Conservation (phyloP, 2,888 invertebrate genomes). For the Galeopsomyia nigrocyanea region DNA sequence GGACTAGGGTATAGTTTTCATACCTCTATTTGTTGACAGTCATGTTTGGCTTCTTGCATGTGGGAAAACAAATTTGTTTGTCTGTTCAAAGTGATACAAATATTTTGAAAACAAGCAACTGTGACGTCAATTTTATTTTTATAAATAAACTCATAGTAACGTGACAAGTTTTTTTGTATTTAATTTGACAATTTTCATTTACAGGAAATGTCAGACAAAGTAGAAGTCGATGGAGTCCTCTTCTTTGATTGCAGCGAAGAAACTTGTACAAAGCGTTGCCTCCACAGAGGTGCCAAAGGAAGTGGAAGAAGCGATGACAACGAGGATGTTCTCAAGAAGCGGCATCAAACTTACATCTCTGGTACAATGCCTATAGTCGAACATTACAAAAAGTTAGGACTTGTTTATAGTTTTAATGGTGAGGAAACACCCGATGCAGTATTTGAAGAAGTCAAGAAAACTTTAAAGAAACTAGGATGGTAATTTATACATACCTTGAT, state of each 20-base stretch:
- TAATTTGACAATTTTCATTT: slow-evolving; percentile 37
- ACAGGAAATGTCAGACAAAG: slow-evolving; percentile 84
- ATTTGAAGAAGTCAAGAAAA: slow-evolving; percentile 72
- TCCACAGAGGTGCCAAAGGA: slow-evolving; percentile 87
- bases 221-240: slow-evolving; percentile 87
- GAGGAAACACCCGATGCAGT: slow-evolving; percentile 78
- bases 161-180: background rate
- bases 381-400: slow-evolving; percentile 78
- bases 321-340: slow-evolving; percentile 85
- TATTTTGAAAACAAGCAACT: no score
- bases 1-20: slow-evolving; percentile 74
- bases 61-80: no score
- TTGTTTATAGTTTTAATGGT: slow-evolving; percentile 85
- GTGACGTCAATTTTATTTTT: background rate
- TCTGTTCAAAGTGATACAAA: no score
- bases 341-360: slow-evolving; percentile 86
- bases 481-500: slow-evolving; percentile 44
- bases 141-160: background rate
- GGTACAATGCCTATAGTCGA: slow-evolving; percentile 93
- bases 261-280: slow-evolving; percentile 87
- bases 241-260: slow-evolving; percentile 92
- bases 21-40: background rate
- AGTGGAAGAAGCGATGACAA: slow-evolving; percentile 97
- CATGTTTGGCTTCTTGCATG: no score
- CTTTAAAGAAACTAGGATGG: slow-evolving; percentile 70